Evolutionary conservation across 1,140 invertebrate species (phyloP).

Genomic region (Conopomorpha cramerella): DNA sequence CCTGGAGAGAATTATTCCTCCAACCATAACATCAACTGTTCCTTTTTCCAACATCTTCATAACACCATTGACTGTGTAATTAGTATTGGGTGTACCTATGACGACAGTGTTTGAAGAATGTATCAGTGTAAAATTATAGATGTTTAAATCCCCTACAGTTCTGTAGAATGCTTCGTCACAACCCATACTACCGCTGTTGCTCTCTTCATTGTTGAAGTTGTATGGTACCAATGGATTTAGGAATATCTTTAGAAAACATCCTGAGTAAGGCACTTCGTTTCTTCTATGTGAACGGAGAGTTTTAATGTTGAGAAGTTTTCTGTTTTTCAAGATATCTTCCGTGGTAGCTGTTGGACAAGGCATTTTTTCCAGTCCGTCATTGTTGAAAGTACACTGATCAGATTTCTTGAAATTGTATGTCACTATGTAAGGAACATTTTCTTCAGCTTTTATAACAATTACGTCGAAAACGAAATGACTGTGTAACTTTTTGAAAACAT

Average conservation of each 20-base stretch:
- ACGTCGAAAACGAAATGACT: background rate
- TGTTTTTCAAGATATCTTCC: no score
- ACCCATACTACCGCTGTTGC: background rate
- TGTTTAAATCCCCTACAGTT: background rate
- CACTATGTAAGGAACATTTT: background rate
- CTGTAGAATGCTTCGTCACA: background rate
- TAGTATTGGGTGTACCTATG: background rate
- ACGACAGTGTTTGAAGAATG: background rate
- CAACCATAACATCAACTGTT: background rate
- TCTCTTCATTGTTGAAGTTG: background rate
- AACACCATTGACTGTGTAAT: background rate
- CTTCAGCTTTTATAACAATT: background rate
- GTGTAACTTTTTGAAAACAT: background rate
- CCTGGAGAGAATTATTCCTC: background rate
- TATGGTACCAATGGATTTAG: background rate
- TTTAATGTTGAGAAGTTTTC: no score
- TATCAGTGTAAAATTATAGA: background rate
- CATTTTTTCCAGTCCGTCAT: no score
- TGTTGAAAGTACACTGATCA: background rate
- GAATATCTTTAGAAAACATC: background rate
- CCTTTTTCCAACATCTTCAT: background rate
- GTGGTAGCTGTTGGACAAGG: no score
- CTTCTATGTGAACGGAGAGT: background rate
- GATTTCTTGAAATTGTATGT: background rate
- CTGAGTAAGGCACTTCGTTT: background rate